Conservation (phyloP, 2,797 vertebrate species). For the Chelon auratus region DNA sequence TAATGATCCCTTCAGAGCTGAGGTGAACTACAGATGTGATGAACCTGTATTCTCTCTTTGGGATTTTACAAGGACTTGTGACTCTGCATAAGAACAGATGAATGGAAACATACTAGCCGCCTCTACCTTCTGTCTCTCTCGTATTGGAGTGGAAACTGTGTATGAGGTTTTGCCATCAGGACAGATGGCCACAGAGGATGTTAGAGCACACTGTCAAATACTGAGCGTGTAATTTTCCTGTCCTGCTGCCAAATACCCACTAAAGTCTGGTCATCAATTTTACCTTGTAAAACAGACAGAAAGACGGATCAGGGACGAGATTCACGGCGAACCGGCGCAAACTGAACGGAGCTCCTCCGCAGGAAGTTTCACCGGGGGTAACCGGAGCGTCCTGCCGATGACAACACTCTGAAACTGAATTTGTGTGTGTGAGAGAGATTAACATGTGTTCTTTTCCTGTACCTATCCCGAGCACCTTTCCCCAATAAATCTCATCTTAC, state of each 20-base stretch:
- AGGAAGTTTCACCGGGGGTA: background rate
- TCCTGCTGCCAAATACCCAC: slow-evolving; percentile 70
- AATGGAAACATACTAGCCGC: slow-evolving; percentile 1
- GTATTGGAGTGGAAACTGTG: slow-evolving; percentile 62
- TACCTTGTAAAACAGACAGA: slow-evolving; percentile 55
- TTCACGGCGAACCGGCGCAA: slow-evolving; percentile 16
- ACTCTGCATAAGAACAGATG: slow-evolving; percentile 5
- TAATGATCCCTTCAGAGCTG: too few relatives aligned
- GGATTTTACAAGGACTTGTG: background rate
- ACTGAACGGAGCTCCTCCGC: too few relatives aligned
- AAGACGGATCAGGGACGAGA: slow-evolving; percentile 37
- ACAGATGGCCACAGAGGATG: slow-evolving; percentile 63
- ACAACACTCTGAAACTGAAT: background rate
- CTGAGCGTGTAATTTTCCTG: slow-evolving; percentile 59
- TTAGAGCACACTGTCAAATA: slow-evolving; percentile 65
- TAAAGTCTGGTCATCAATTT: slow-evolving; percentile 64
- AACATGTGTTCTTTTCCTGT: background rate
- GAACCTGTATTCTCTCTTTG: too few relatives aligned
- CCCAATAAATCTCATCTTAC: background rate
- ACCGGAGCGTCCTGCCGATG: too few relatives aligned
- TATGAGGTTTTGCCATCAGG: slow-evolving; percentile 38
- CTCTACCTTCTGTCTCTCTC: slow-evolving; percentile 6
- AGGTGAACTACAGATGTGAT: too few relatives aligned
- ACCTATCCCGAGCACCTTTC: background rate
- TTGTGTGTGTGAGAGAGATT: background rate